Base-by-base conservation (phyloP, 2,113 vertebrate species). In the Ictalurus punctatus region DNA sequence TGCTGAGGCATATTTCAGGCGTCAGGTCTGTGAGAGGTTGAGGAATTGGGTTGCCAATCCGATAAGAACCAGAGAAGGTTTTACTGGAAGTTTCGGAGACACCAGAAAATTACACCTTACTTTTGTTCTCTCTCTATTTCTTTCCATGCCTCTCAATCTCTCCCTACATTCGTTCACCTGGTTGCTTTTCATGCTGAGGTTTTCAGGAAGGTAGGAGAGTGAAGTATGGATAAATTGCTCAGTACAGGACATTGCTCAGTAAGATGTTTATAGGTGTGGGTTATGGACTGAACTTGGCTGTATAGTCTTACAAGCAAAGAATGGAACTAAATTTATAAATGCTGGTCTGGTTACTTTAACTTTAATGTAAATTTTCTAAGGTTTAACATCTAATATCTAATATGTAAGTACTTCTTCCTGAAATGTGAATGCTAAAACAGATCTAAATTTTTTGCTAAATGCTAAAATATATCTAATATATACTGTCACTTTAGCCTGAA, bases 41-140 rank as follows among this genome's bases (percentile, higher is more conserved):
- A 95, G 84, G 90, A 94, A 94, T 93, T 93, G 95, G 92, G 90
- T 90, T 92, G 92, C 91, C 93, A 93, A 95, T 94, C 94, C 89
- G 92, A 95, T 94, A 94, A 93, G 73, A 83, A 92, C 92, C 93
- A 92, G 90, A 69, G 61, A 78, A 86, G 84, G 90, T 94, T 94
- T 93, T 91, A 88, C 23, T 88, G 90, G 86, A 94, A 93, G 91
- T 94, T 95, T 95, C 90, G 92, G 79, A 92, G 92, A 95, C 92
- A 93, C 92, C 86, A 89, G 88, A 92, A 94, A 93, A 94, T 93
- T 94, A 92, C 92, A 95, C 91, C 92, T 91, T 84, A 21, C 76
- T 83, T 78, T 76, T 61, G 73, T 40, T 88, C 76, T 86, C 54
- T 34, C 25, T 79, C 79, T 48, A 27, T 44, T 76, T 14, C 73